Evolutionary conservation across 2,888 invertebrate species (phyloP).

Genomic region (Cybosia mesomella): DNA sequence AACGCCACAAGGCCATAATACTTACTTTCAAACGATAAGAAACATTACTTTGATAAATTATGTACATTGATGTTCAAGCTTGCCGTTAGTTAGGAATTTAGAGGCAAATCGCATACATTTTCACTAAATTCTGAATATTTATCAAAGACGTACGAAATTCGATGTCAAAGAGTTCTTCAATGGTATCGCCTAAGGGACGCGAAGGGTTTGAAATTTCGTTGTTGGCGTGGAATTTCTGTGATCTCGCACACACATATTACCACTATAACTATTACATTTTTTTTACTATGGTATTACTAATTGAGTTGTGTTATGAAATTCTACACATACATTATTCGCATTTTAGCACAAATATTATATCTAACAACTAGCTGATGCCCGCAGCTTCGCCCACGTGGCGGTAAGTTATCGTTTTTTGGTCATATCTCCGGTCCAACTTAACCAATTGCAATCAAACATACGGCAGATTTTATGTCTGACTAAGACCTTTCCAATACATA

Average conservation of each 20-base stretch:
- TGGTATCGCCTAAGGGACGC: constrained; percentile 51
- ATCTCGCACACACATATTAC: constrained; percentile 54
- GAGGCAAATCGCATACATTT: constrained; percentile 47
- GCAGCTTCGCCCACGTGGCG: too few species aligned
- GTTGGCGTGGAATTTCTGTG: constrained; percentile 65
- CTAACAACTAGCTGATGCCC: too few species aligned
- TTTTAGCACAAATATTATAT: not conserved
- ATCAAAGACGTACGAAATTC: constrained; percentile 57
- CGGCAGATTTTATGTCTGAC: too few species aligned
- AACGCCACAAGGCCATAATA: constrained; percentile 30
- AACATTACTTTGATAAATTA: constrained; percentile 51
- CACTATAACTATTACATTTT: constrained; percentile 57
- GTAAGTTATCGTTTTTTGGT: too few species aligned
- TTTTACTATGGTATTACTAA: not conserved
- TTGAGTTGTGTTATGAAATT: constrained; percentile 62
- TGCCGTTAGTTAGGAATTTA: constrained; percentile 45
- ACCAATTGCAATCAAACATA: too few species aligned
- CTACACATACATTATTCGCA: constrained; percentile 35
- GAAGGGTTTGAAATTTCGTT: constrained; percentile 60
- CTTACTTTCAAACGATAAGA: constrained; percentile 34
- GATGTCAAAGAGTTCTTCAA: constrained; percentile 67
- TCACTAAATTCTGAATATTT: constrained; percentile 57
- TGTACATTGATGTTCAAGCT: constrained; percentile 38
- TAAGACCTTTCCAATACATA: too few species aligned
- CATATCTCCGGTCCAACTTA: too few species aligned